Percentiles rank a stretch among this genome's conserved stretches.
Evolutionary conservation across 2,113 vertebrate species (phyloP).

Genomic region (Scomber japonicus): DNA sequence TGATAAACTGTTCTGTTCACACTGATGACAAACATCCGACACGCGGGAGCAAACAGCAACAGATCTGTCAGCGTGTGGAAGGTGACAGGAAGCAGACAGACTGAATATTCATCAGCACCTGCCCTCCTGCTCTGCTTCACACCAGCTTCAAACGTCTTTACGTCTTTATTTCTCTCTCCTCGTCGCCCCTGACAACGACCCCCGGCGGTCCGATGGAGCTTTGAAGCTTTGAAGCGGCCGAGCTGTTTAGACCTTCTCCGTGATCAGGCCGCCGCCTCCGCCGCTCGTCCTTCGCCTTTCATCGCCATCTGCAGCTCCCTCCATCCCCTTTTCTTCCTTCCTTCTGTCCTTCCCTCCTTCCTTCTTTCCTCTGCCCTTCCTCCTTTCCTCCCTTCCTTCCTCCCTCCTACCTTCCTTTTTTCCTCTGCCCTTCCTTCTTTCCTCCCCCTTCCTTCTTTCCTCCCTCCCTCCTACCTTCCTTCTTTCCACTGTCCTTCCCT

Average conservation of each 20-base stretch:
- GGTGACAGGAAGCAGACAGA: constrained; percentile 28
- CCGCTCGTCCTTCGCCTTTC: constrained; percentile 58
- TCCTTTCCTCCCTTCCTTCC: too few species aligned
- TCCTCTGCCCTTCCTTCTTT: too few species aligned
- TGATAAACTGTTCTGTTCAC: too few species aligned
- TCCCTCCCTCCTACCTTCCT: too few species aligned
- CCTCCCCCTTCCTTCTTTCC: neutral
- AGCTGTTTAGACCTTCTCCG: constrained; percentile 16
- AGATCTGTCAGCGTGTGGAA: constrained; percentile 5
- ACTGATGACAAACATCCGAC: constrained; percentile 1
- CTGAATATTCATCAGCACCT: constrained; percentile 77
- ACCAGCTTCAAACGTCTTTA: constrained; percentile 18
- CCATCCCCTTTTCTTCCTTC: constrained; percentile 4
- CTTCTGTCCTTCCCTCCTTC: too few species aligned
- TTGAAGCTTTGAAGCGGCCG: constrained; percentile 24
- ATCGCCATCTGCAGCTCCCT: constrained; percentile 36
- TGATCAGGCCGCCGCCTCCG: neutral
- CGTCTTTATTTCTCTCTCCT: neutral
- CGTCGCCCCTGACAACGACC: neutral
- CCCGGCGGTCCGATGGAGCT: neutral
- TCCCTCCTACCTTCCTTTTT: too few species aligned
- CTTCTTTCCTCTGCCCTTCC: too few species aligned
- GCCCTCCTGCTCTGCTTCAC: constrained; percentile 39
- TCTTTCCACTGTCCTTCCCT: too few species aligned
- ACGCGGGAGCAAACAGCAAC: neutral